Conservation (phyloP, 2,113 vertebrate species). For the Plecturocebus donacophilus region DNA sequence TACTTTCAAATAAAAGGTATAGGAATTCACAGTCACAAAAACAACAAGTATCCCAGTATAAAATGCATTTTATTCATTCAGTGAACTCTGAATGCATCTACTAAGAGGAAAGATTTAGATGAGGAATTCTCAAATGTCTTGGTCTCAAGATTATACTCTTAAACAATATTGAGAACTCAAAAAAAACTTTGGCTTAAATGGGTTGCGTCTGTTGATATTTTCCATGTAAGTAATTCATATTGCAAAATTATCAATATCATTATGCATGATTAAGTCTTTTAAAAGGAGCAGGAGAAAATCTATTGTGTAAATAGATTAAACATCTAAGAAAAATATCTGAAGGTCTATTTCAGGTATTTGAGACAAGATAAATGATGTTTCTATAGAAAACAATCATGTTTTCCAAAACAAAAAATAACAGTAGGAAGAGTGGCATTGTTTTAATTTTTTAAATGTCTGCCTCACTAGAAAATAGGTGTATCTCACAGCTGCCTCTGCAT, state of each 20-base stretch:
- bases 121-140: not conserved
- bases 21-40: not conserved
- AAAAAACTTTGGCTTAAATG: not conserved
- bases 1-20: not conserved
- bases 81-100: not conserved
- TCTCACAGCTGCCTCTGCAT: not conserved
- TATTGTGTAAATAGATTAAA: not conserved
- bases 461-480: not conserved
- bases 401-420: not conserved
- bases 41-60: not conserved
- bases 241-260: not conserved
- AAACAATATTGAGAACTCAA: not conserved
- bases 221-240: not conserved
- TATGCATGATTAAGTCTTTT: not conserved
- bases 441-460: not conserved
- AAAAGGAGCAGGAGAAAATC: not conserved
- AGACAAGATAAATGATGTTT: not conserved
- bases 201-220: not conserved
- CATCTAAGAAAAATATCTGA: too few relatives aligned
- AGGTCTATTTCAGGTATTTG: too few relatives aligned
- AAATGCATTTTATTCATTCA: not conserved
- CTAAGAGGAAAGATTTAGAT: not conserved
- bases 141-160: not conserved
- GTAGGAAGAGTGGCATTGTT: not conserved
- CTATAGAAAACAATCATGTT: not conserved